A percentile compares a stretch with the other conserved stretches of the same genome.
Conservation (phyloP, 2,888 invertebrate genomes). For the Cylloceria caligata region DNA sequence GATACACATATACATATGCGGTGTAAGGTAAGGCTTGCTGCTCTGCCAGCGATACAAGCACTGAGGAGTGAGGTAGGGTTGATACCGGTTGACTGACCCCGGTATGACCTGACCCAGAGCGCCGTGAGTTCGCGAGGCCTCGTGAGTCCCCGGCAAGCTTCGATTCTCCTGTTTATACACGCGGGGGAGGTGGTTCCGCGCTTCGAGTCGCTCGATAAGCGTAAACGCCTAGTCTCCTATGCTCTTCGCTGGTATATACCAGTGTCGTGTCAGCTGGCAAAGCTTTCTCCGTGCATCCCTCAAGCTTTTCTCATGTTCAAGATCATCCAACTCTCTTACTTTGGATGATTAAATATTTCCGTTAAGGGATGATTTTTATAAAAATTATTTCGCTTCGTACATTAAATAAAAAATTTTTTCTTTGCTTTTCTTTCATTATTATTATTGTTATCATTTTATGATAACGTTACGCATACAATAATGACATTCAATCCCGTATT, state of each 20-base stretch:
- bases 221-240: conserved; percentile 65
- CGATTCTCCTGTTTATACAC: conserved; percentile 48
- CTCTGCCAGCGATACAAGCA: conserved; percentile 46
- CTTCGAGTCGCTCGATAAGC: conserved; percentile 65
- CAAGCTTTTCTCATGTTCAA: conserved; percentile 64
- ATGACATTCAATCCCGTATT: neutral
- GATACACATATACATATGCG: conserved; percentile 12
- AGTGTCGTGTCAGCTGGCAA: conserved; percentile 61
- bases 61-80: conserved; percentile 49
- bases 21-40: conserved; percentile 32
- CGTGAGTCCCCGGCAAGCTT: conserved; percentile 64
- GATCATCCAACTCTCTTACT: conserved; percentile 45
- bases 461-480: neutral
- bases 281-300: conserved; percentile 55
- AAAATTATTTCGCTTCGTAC: neutral
- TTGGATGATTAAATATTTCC: neutral
- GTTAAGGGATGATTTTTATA: neutral
- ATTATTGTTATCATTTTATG: neutral
- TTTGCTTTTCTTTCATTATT: neutral
- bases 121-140: conserved; percentile 67
- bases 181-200: conserved; percentile 56
- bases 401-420: neutral
- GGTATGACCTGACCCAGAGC: conserved; percentile 74
- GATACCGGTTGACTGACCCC: conserved; percentile 69
- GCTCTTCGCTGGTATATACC: conserved; percentile 26